Evolutionary conservation across 2,113 vertebrate species (phyloP).

Genomic region (Aspiorhynchus laticeps): DNA sequence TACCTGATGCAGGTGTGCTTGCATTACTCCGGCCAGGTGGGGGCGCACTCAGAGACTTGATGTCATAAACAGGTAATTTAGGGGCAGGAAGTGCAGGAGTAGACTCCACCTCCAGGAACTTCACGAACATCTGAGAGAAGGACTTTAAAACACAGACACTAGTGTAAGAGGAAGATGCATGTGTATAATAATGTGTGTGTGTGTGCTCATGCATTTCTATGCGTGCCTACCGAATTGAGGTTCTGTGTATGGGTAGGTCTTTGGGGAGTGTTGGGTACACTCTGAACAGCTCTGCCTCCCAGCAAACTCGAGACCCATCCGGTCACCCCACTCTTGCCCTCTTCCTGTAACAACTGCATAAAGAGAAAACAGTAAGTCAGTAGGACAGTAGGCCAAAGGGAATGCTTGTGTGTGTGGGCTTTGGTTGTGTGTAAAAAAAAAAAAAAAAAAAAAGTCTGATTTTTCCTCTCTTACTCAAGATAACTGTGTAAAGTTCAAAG

Average conservation of each 20-base stretch:
- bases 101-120: conserved; percentile 95
- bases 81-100: conserved; percentile 83
- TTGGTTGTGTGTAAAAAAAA: neutral
- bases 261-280: conserved; percentile 89
- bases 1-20: conserved; percentile 72
- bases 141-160: conserved; percentile 77
- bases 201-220: neutral
- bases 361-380: neutral
- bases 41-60: conserved; percentile 81
- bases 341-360: conserved; percentile 84
- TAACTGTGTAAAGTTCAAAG: neutral
- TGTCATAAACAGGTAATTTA: conserved; percentile 83
- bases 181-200: neutral
- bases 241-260: conserved; percentile 78
- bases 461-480: neutral
- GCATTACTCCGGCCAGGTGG: conserved; percentile 67
- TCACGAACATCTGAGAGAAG: conserved; percentile 97
- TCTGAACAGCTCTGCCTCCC: conserved; percentile 83
- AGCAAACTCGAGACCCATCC: conserved; percentile 92
- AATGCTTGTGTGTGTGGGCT: neutral
- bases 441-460: too few relatives aligned
- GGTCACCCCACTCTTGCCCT: conserved; percentile 78
- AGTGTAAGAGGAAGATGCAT: neutral
- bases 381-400: conserved; percentile 1
- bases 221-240: conserved; percentile 84